Evolutionary conservation across 2,113 vertebrate species (phyloP).

Genomic region (Uria lomvia): DNA sequence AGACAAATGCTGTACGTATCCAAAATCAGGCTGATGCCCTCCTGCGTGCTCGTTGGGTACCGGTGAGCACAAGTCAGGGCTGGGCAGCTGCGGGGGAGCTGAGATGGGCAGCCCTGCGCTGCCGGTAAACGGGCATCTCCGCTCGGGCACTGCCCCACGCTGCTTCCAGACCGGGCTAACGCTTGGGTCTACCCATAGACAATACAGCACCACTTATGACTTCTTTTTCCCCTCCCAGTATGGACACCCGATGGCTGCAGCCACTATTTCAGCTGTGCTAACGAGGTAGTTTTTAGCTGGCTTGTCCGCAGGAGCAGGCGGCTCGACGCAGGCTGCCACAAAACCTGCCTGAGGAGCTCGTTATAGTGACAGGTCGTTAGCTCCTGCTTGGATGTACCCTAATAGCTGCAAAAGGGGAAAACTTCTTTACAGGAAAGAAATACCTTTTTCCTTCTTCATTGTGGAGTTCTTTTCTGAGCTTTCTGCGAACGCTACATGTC

Average conservation of each 20-base stretch:
- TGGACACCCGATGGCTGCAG: not conserved
- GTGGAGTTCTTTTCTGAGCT: not conserved
- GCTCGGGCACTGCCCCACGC: not conserved
- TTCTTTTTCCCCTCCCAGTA: too few species aligned
- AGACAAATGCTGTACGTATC: not conserved
- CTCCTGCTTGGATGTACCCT: not conserved
- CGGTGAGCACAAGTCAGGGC: not conserved
- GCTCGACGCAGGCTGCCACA: not conserved
- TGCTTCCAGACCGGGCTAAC: not conserved
- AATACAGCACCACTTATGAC: rapidly evolving
- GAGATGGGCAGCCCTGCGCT: not conserved
- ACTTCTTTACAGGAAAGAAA: not conserved
- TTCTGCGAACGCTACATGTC: not conserved
- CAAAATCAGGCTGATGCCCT: not conserved
- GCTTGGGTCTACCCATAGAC: not conserved
- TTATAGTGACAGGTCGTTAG: not conserved
- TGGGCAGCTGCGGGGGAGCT: not conserved
- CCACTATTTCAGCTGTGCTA: not conserved
- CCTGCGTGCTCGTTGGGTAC: rapidly evolving
- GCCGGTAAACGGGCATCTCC: not conserved
- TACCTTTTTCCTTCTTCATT: not conserved
- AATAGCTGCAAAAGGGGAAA: not conserved
- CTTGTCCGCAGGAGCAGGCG: not conserved
- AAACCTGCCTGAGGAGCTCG: not conserved
- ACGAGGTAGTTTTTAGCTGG: not conserved